phyloP scores from a whole-genome alignment of 2,113 vertebrate genomes.

The Mungos mungo region DNA sequence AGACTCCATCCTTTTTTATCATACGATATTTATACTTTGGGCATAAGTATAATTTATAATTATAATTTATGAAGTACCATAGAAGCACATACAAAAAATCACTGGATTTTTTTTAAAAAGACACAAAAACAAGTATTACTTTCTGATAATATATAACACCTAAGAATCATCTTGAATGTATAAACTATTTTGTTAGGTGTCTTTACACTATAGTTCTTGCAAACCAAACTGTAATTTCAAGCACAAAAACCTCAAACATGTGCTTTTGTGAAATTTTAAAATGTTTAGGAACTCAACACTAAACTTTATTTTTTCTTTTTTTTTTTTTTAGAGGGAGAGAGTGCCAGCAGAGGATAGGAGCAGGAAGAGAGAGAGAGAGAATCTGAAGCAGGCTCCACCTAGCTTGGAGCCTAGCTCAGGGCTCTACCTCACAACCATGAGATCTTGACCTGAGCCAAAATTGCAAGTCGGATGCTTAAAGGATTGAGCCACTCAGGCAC shows the following conservation, averaged over 20 bases:
- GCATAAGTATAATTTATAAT: constrained; percentile 38
- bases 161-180: background rate
- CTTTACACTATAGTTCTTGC: background rate
- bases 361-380: too few species aligned
- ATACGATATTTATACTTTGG: background rate
- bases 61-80: background rate
- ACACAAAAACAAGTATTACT: background rate
- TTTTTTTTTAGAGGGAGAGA: too few species aligned
- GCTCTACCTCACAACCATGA: too few species aligned
- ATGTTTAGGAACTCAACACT: background rate
- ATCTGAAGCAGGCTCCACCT: too few species aligned
- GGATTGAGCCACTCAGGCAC: too few species aligned
- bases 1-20: background rate
- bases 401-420: too few species aligned
- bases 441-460: too few species aligned
- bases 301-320: background rate
- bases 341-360: too few species aligned
- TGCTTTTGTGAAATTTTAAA: background rate
- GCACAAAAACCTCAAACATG: background rate
- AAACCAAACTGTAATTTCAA: constrained; percentile 16
- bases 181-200: constrained; percentile 14
- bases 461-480: too few species aligned
- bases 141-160: background rate
- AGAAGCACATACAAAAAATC: constrained; percentile 12
- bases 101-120: background rate